Percentiles rank a stretch among this genome's conserved stretches.
Conservation (phyloP, 2,888 invertebrate genomes). For the Meteorus colon region DNA sequence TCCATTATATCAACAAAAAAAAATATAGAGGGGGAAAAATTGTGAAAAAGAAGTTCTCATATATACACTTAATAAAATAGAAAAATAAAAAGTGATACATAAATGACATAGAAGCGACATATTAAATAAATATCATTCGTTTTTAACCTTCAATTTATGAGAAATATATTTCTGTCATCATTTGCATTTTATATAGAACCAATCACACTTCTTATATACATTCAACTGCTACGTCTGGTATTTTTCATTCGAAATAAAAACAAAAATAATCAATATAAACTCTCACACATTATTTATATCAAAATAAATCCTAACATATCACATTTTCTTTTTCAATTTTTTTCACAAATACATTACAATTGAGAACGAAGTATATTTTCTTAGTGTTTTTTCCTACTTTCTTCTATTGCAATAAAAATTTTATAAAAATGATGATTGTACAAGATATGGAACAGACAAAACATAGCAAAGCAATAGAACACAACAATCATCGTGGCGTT, state of each 20-base stretch:
- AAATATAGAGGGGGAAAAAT: neutral
- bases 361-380: neutral
- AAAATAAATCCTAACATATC: neutral
- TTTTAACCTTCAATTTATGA: neutral
- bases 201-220: neutral
- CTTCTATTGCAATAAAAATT: neutral
- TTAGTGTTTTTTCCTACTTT: too few species aligned
- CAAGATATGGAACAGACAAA: neutral
- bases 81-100: neutral
- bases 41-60: neutral
- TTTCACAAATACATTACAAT: neutral
- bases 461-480: conserved; percentile 4
- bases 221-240: neutral
- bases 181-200: neutral
- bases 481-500: neutral
- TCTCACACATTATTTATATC: neutral
- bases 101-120: neutral
- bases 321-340: neutral
- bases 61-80: neutral
- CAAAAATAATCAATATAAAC: neutral
- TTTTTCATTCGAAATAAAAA: conserved; percentile 3
- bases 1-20: neutral
- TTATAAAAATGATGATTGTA: neutral
- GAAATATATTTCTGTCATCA: neutral
- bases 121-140: neutral